Percentiles rank a stretch among this genome's conserved stretches.
Evolutionary conservation across 2,797 vertebrate species (phyloP).

Genomic region (Crocidura indochinensis): DNA sequence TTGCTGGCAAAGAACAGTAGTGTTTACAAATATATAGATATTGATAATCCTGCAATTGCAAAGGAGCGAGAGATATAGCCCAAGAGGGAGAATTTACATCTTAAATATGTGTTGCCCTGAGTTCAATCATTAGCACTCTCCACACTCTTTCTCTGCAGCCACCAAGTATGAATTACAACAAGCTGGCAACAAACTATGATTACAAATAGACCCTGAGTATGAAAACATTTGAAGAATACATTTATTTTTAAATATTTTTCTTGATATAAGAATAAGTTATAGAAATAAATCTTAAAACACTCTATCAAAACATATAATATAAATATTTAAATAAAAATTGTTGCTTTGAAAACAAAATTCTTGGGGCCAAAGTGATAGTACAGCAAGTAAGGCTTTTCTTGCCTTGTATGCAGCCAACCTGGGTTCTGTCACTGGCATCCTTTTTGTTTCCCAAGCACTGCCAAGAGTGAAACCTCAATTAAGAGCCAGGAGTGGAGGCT

Average conservation of each 20-base stretch:
- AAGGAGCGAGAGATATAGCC: background rate
- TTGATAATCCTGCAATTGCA: constrained; percentile 37
- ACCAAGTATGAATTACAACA: too few species aligned
- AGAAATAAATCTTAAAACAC: constrained; percentile 29
- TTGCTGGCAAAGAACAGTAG: background rate
- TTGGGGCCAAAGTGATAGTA: too few species aligned
- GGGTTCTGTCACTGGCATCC: too few species aligned
- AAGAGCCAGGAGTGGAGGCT: too few species aligned
- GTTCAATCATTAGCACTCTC: too few species aligned
- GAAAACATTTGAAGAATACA: background rate
- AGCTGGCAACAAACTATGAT: background rate
- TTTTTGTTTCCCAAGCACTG: too few species aligned
- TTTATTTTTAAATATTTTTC: constrained; percentile 41
- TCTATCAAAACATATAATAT: constrained; percentile 33
- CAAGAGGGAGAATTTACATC: too few species aligned
- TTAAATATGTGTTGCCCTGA: too few species aligned
- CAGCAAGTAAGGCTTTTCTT: too few species aligned
- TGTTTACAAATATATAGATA: constrained; percentile 25
- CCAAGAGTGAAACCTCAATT: too few species aligned
- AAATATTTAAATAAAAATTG: constrained; percentile 37
- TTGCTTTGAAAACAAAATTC: constrained; percentile 58
- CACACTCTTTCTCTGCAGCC: too few species aligned
- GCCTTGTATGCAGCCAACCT: too few species aligned
- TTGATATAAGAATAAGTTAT: background rate
- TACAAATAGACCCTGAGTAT: constrained; percentile 12